Percentiles rank a stretch among this genome's conserved stretches.
These are phyloP conservation scores for Colletes gigas DNA, from an alignment of 1,140 invertebrate genomes.

Conservation along the genomic window DNA sequence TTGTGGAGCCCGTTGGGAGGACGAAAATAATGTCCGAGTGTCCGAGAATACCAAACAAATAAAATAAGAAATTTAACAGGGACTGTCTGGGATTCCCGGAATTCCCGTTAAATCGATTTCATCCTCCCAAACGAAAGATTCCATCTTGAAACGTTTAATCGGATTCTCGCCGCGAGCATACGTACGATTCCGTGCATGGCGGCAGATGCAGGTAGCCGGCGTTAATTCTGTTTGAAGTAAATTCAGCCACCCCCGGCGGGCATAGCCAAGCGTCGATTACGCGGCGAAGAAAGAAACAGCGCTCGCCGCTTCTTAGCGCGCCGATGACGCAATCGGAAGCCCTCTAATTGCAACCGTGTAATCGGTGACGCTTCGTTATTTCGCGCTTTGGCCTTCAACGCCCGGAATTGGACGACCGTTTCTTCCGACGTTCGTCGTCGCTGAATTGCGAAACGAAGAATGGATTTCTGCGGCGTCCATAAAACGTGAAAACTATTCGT, in stretches of 20 bases:
- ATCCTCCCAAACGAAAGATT: not conserved
- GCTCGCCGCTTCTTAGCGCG: not conserved
- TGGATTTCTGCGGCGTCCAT: too few relatives aligned
- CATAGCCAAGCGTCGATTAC: not conserved
- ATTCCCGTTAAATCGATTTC: too few relatives aligned
- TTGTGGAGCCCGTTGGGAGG: too few relatives aligned
- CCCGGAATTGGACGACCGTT: slow-evolving; percentile 62
- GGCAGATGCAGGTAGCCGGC: not conserved
- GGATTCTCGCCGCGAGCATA: not conserved
- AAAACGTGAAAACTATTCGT: too few relatives aligned
- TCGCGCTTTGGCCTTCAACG: slow-evolving; percentile 31
- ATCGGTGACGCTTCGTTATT: slow-evolving; percentile 23
- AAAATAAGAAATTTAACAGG: too few relatives aligned
- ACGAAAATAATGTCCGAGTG: too few relatives aligned
- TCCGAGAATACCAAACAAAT: too few relatives aligned
- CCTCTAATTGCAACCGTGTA: slow-evolving; percentile 1
- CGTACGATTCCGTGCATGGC: not conserved
- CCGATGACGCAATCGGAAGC: slow-evolving; percentile 9
- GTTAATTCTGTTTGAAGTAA: not conserved
- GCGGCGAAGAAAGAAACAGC: slow-evolving; percentile 4
- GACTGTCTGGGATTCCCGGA: too few relatives aligned
- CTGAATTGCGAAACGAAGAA: not conserved
- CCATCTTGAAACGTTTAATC: not conserved
- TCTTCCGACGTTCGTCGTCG: slow-evolving; percentile 48
- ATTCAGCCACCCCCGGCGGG: not conserved